Evolutionary conservation across 2,888 invertebrate species (phyloP), one percentile per base, ranked within the genome.

Genomic region (Brachylomia viminalis): DNA sequence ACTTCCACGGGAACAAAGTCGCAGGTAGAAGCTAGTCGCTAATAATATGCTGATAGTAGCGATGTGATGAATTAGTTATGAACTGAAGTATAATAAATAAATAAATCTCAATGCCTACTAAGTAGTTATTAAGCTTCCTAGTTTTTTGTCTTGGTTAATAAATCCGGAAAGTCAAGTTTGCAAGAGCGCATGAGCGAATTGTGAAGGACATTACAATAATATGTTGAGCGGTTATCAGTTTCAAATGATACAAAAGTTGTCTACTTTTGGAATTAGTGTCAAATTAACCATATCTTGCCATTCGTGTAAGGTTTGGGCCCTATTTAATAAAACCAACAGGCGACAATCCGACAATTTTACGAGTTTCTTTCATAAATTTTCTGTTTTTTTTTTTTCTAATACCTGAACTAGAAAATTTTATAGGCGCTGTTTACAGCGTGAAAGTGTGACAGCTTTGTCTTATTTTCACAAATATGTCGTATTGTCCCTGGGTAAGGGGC

Each of bases 71-170:
- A 38, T 7, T 38, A 38, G 38, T 38, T 38, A 38, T 38, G 38
- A 38, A 38, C 38, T 38, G 38, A 38, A 27, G 15, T 27, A 15
- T 15, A 27, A 13, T 15, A 52, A 11, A 23, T 23, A 56, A 56
- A 52, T 8, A 23, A 27, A 58, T 30, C 30, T 42, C 13, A 17
- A 17, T 59, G 20, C n/a, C 11, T 64, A 42, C n/a, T 42, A 27
- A 38, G n/a, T n/a, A 38, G n/a, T 17, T 38, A n/a, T 0, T 45
- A 27, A 0, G 27, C 27, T 68, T 68, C 58, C 15, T 58, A 23
- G 20, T 69, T 69, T 69, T 70, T 70, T 70, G n/a, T 13, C 45
- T 65, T 65, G 7, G 17, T 27, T 45, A 13, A 30, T 30, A 45
- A 65, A 45, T 45, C 30, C 30, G 11, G 17, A 30, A 7, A 11